These are phyloP conservation scores for Gila robusta DNA, from an alignment of 2,797 vertebrate genomes.

Conservation along the genomic window DNA sequence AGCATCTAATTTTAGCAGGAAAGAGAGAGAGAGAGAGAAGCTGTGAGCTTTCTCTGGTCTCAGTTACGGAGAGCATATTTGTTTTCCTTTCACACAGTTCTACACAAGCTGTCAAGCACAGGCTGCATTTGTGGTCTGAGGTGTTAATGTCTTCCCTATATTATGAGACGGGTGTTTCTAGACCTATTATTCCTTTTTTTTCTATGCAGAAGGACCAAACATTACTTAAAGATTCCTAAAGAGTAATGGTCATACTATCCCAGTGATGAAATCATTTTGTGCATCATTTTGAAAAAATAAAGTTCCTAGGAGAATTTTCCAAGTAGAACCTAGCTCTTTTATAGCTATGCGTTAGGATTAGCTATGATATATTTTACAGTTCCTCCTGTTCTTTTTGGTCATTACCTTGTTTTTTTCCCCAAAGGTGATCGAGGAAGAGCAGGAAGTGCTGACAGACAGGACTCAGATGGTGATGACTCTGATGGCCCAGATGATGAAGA, in stretches of 20 bases:
- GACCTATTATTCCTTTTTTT: conserved; percentile 14
- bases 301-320: background rate
- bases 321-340: background rate
- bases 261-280: background rate
- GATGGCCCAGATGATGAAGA: conserved; percentile 94
- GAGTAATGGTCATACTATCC: background rate
- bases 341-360: background rate
- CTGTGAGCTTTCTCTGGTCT: conserved; percentile 73
- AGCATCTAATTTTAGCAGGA: conserved; percentile 79
- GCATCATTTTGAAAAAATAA: background rate
- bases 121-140: conserved; percentile 59
- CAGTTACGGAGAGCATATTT: conserved; percentile 70
- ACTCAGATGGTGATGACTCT: conserved; percentile 94
- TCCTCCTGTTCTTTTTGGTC: background rate
- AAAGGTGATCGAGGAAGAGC: conserved; percentile 90
- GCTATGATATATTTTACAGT: background rate
- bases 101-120: conserved; percentile 63
- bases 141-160: conserved; percentile 56
- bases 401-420: background rate
- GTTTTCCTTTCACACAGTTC: conserved; percentile 71
- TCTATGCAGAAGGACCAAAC: conserved; percentile 27
- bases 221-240: background rate
- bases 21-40: conserved; percentile 63
- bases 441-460: conserved; percentile 83
- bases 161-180: conserved; percentile 15